These are phyloP conservation scores for Stenolophus ochropezus DNA, from an alignment of 2,888 invertebrate genomes.

Conservation along the genomic window DNA sequence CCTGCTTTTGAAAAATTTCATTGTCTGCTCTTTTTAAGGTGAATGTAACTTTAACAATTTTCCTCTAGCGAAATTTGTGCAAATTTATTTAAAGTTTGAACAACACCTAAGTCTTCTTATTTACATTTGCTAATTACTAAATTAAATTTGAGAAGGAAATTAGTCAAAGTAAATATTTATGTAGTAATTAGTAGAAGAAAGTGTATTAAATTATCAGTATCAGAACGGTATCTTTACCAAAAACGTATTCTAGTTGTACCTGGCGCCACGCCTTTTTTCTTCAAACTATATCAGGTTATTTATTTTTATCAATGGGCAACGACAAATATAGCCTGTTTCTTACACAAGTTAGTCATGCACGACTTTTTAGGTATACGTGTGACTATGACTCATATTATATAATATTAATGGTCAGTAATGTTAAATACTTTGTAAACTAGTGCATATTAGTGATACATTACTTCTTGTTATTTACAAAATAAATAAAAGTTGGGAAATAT, in stretches of 20 bases:
- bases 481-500: no score
- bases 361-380: conserved; percentile 9
- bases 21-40: no score
- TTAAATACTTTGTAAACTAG: background rate
- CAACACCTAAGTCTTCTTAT: no score
- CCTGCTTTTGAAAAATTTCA: no score
- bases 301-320: conserved; percentile 24
- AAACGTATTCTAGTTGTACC: background rate
- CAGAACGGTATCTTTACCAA: background rate
- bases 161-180: background rate
- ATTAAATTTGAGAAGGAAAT: background rate
- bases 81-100: no score
- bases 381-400: background rate
- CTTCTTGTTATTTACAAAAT: background rate
- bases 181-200: background rate
- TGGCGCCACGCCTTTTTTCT: conserved; percentile 13
- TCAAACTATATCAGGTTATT: conserved; percentile 9
- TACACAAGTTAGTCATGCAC: conserved; percentile 14
- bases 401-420: background rate
- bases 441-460: background rate
- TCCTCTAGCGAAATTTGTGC: background rate
- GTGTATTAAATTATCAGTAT: background rate
- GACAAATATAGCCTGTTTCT: conserved; percentile 22
- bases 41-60: no score
- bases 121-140: background rate